Conservation (phyloP, 2,888 invertebrate species). For the Zaprionus bogoriensis region DNA sequence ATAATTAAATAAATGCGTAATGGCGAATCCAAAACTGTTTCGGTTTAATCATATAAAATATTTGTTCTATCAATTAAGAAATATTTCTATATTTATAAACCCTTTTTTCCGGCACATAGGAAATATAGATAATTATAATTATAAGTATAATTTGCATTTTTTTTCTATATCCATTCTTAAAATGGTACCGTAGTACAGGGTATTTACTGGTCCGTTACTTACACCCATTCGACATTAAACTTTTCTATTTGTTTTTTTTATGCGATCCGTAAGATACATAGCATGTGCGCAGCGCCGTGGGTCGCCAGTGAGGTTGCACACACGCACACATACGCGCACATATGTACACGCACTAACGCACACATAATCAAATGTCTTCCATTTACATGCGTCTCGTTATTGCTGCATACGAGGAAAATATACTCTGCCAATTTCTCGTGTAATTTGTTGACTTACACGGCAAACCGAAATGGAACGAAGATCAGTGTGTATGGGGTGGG, state of each 20-base stretch:
- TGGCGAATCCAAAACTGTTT: no score
- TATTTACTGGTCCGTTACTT: no score
- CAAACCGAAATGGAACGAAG: slow-evolving; percentile 16
- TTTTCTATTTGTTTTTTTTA: no score
- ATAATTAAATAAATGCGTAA: no score
- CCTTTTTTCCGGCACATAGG: no score
- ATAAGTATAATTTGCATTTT: slow-evolving; percentile 2
- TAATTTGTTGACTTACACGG: slow-evolving; percentile 52
- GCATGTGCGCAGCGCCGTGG: slow-evolving; percentile 24
- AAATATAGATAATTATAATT: slow-evolving; percentile 1
- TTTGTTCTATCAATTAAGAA: no score
- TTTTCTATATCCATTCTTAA: no score
- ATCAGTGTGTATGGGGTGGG: slow-evolving; percentile 22
- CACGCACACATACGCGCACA: neutral
- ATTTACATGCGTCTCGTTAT: slow-evolving; percentile 43
- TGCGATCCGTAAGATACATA: slow-evolving; percentile 13
- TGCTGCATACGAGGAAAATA: slow-evolving; percentile 15
- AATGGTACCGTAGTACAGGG: no score
- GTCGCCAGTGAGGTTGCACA: no score
- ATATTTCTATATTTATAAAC: no score
- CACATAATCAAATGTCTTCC: slow-evolving; percentile 39
- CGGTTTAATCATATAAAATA: no score
- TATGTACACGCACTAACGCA: neutral
- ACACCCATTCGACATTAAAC: no score
- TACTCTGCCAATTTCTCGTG: slow-evolving; percentile 37